These are phyloP conservation scores for Labeo rohita DNA, from an alignment of 2,113 vertebrate genomes.

Conservation along the genomic window DNA sequence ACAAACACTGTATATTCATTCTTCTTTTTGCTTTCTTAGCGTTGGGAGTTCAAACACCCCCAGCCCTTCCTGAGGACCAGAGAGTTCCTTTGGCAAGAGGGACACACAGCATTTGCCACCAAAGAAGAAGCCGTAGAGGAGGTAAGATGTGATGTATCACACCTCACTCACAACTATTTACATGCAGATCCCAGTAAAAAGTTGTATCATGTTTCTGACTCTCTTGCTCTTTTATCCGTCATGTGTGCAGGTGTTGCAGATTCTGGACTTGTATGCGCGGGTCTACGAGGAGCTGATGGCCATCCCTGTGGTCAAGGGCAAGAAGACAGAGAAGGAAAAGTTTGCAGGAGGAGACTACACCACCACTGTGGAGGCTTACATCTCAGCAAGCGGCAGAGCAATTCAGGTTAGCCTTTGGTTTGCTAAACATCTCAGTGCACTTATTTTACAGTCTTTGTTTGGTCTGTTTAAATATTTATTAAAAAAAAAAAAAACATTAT, in stretches of 20 bases:
- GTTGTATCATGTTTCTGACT: background rate
- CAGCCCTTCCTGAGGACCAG: conserved; percentile 97
- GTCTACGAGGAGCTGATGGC: conserved; percentile 97
- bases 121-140: conserved; percentile 92
- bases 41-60: conserved; percentile 99
- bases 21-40: conserved; percentile 68
- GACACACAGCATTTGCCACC: conserved; percentile 93
- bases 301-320: conserved; percentile 95
- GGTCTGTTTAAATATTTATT: too few relatives aligned
- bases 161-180: background rate
- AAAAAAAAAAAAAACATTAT: too few relatives aligned
- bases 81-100: conserved; percentile 98
- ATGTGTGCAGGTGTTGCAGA: conserved; percentile 86
- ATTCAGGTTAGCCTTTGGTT: conserved; percentile 83
- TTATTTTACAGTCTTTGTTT: background rate
- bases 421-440: background rate
- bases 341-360: conserved; percentile 98
- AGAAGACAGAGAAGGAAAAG: conserved; percentile 97
- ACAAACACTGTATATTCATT: background rate
- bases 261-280: conserved; percentile 90
- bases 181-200: background rate
- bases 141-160: conserved; percentile 68
- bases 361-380: conserved; percentile 92
- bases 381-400: conserved; percentile 94
- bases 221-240: background rate